Base-by-base conservation (phyloP, 2,113 vertebrate genomes). In the Dolichallabes microphthalmus region DNA sequence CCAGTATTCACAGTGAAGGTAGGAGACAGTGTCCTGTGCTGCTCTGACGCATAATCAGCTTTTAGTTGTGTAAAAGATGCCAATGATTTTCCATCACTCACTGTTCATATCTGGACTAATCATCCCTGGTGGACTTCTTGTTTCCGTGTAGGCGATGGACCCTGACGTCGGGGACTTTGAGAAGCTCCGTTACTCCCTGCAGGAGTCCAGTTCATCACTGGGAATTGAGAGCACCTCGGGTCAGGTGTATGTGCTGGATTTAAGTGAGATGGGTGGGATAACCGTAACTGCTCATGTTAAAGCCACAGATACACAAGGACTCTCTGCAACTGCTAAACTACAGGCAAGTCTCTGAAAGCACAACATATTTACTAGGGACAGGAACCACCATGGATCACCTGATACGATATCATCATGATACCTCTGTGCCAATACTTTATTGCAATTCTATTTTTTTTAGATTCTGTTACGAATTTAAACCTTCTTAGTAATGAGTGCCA, bases 1-100 rank as follows among this genome's bases (percentile, higher is more conserved):
- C 80, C 93, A 0, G 89, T 96, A 32, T 19, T 93, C 80, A 89
- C 86, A 4, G 93, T 95, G 25, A 91, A 94, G 94, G 95, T 96
- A 90, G 9, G 74, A 60, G 57, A 79, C 76, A 13, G 25, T 22
- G 27, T 30, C 39, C 25, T 6, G 25, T n/a, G 10, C 35, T 50
- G 69, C 35, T 71, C 11, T 71, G 68, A 71, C 20, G 22, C 6
- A 19, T 50, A 13, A 25, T n/a, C 39, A 6, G 20, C 25, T 22
- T 10, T n/a, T n/a, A n/a, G 4, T 20, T 52, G 68, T 78, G 22
- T 2, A 25, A 27, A 45, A 30, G 60, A n/a, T 9, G 27, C 2
- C 9, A 45, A 27, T 9, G 58, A n/a, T 77, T 77, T 25, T 60
- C 4, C 39, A 7, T 71, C 32, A 22, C 39, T 39, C 7, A 39